phyloP scores from a whole-genome alignment of 35 echinoderm and acorn worm genomes.

The Ptychodera flava region DNA sequence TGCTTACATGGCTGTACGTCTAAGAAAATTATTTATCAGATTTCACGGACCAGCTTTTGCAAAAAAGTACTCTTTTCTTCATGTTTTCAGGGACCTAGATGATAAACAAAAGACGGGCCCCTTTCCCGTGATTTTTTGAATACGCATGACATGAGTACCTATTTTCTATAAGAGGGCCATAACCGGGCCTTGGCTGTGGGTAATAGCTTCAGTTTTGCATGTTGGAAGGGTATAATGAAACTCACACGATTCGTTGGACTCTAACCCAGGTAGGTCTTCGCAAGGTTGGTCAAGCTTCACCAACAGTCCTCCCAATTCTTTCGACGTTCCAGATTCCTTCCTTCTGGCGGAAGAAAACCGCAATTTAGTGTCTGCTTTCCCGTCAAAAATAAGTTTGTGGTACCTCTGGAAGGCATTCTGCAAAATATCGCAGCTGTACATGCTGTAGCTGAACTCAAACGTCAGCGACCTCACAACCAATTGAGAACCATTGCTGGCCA shows the following conservation, averaged over 20 bases:
- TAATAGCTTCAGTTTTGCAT: too few species aligned
- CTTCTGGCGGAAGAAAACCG: not conserved
- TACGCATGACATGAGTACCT: too few species aligned
- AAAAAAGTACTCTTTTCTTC: too few species aligned
- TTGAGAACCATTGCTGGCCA: not conserved
- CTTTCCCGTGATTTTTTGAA: too few species aligned
- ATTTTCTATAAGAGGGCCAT: too few species aligned
- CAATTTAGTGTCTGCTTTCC: not conserved
- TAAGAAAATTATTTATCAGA: too few species aligned
- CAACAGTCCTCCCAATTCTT: not conserved
- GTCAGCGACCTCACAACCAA: not conserved
- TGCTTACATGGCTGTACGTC: too few species aligned
- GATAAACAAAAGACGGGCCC: too few species aligned
- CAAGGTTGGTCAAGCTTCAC: not conserved
- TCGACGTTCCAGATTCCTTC: not conserved
- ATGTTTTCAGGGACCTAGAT: too few species aligned
- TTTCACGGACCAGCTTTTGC: too few species aligned
- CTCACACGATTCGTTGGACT: not conserved
- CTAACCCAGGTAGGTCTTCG: not conserved
- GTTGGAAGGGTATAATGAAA: too few species aligned
- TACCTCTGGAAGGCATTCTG: not conserved
- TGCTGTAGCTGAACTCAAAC: not conserved
- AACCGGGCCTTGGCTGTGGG: too few species aligned
- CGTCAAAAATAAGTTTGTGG: not conserved
- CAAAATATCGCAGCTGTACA: not conserved